These are phyloP conservation scores for Cladopsammia gracilis DNA, from an alignment of 64 coral and sea anemone species.

Conservation along the genomic window DNA sequence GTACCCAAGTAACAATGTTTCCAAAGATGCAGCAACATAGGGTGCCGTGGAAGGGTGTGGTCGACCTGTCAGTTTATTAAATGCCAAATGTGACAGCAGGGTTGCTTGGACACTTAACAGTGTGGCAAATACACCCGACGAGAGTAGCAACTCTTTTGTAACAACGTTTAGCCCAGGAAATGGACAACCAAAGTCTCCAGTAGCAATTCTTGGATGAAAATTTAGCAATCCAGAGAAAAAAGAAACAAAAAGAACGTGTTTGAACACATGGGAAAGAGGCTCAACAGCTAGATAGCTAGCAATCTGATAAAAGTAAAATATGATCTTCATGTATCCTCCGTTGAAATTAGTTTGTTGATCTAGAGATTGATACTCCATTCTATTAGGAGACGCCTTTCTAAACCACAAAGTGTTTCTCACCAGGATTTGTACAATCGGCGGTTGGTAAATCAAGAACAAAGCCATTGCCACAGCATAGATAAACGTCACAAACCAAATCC, in stretches of 20 bases:
- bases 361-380: neutral
- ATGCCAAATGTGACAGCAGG: constrained; percentile 4
- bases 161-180: constrained; percentile 56
- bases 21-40: constrained; percentile 53
- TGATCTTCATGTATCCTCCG: constrained; percentile 52
- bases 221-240: constrained; percentile 16
- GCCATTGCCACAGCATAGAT: constrained; percentile 34
- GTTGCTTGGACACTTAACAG: constrained; percentile 20
- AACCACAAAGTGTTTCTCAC: constrained; percentile 41
- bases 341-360: neutral
- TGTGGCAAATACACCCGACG: constrained; percentile 44
- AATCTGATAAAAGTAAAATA: constrained; percentile 77
- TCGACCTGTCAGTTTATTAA: constrained; percentile 5
- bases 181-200: constrained; percentile 35
- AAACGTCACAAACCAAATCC: constrained; percentile 20
- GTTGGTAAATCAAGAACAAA: constrained; percentile 6
- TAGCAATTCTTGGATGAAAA: neutral
- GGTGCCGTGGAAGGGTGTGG: constrained; percentile 24
- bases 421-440: constrained; percentile 28
- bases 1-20: constrained; percentile 80
- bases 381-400: neutral
- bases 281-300: constrained; percentile 40
- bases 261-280: neutral
- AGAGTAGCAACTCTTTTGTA: constrained; percentile 52
- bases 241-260: neutral